Conservation (phyloP, 2,888 invertebrate genomes). For the Sesia bembeciformis region DNA sequence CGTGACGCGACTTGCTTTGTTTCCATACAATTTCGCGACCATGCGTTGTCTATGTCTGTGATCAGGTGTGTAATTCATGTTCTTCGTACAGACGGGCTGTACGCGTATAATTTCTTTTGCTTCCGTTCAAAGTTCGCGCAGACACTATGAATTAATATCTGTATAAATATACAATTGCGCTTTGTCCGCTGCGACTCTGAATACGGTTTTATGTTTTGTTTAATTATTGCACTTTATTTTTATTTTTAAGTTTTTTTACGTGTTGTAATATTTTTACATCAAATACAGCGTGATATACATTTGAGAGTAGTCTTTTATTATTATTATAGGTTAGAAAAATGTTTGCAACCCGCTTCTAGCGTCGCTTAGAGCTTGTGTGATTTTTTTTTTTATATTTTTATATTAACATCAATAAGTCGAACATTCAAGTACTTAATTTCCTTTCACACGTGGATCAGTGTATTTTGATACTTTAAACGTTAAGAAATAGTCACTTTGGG, state of each 20-base stretch:
- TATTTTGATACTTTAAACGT: background rate
- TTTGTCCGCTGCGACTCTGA: slow-evolving; percentile 13
- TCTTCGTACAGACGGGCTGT: background rate
- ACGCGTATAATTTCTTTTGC: slow-evolving; percentile 14
- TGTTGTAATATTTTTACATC: slow-evolving; percentile 57
- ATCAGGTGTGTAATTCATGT: background rate
- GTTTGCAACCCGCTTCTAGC: slow-evolving; percentile 51
- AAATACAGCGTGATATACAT: slow-evolving; percentile 63
- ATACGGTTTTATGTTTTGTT: slow-evolving; percentile 22
- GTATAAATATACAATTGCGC: slow-evolving; percentile 8
- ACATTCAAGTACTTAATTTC: no score
- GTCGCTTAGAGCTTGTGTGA: slow-evolving; percentile 50
- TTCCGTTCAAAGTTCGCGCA: slow-evolving; percentile 8
- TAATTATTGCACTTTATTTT: slow-evolving; percentile 48
- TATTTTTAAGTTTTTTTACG: slow-evolving; percentile 43
- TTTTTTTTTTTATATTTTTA: slow-evolving; percentile 14
- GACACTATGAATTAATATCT: slow-evolving; percentile 4
- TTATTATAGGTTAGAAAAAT: slow-evolving; percentile 17
- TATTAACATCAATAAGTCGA: background rate
- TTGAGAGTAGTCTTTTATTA: slow-evolving; percentile 47
- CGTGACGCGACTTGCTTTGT: no score
- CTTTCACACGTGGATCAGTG: background rate
- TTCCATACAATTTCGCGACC: no score
- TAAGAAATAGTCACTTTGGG: background rate
- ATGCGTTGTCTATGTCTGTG: no score